These are phyloP conservation scores for Bombycilla garrulus DNA, from an alignment of 2,113 vertebrate genomes.

Conservation along the genomic window DNA sequence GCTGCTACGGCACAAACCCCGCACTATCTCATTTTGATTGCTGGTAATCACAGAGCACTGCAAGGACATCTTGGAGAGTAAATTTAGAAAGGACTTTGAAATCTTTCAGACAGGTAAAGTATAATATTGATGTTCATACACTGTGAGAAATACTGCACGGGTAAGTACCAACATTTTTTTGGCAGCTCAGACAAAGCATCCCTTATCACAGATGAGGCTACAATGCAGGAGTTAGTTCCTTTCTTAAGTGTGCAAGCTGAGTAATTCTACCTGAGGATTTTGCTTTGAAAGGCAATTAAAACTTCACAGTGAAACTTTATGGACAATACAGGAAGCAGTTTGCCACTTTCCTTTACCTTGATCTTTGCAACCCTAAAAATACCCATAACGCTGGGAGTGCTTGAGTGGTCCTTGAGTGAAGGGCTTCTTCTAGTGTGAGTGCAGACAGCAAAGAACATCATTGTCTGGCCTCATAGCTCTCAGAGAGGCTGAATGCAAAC, in stretches of 20 bases:
- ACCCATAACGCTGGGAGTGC: background rate
- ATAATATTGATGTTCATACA: background rate
- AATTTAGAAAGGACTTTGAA: background rate
- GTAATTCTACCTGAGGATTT: background rate
- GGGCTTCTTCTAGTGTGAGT: background rate
- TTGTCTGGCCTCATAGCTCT: background rate
- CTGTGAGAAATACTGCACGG: background rate
- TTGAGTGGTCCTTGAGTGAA: background rate
- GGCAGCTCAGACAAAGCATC: background rate
- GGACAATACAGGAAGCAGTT: background rate
- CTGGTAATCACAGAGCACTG: background rate
- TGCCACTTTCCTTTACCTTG: background rate
- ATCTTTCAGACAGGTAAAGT: background rate
- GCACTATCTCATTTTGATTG: background rate
- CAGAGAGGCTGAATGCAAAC: background rate
- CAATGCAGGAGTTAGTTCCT: background rate
- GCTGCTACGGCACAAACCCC: background rate
- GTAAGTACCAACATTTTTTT: background rate
- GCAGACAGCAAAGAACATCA: background rate
- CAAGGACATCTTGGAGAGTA: background rate
- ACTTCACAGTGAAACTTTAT: background rate
- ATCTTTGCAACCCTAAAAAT: background rate
- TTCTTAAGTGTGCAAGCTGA: background rate
- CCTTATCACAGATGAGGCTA: background rate
- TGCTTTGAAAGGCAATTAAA: constrained; percentile 24